Evolutionary conservation across 2,888 invertebrate genomes (phyloP).

Genomic region (Podotricha telesiphe): DNA sequence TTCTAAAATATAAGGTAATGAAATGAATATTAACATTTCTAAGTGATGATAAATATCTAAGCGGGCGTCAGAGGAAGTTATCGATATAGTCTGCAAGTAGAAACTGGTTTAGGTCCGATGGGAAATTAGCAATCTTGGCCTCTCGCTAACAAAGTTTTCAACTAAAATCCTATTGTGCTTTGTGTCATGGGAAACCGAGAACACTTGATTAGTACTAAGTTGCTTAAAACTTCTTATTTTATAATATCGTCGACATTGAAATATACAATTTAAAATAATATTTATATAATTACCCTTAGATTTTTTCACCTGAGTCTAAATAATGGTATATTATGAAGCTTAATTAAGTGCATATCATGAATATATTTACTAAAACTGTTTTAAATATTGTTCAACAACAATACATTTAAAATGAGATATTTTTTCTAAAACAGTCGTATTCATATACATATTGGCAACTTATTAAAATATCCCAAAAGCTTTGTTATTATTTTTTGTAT

Average conservation of each 20-base stretch:
- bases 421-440: too few relatives aligned
- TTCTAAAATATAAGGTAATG: neutral
- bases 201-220: conserved; percentile 67
- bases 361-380: too few relatives aligned
- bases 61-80: conserved; percentile 70
- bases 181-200: conserved; percentile 65
- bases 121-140: conserved; percentile 82
- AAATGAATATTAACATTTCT: conserved; percentile 42
- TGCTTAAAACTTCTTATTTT: conserved; percentile 14
- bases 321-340: too few relatives aligned
- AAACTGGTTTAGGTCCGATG: conserved; percentile 75
- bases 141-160: conserved; percentile 80
- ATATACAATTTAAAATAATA: too few relatives aligned
- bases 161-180: conserved; percentile 80
- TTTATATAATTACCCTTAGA: too few relatives aligned
- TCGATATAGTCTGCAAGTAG: conserved; percentile 78
- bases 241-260: conserved; percentile 1
- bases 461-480: too few relatives aligned
- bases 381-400: too few relatives aligned
- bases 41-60: conserved; percentile 61
- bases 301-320: too few relatives aligned
- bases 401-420: too few relatives aligned
- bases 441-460: too few relatives aligned
- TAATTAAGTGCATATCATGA: too few relatives aligned
- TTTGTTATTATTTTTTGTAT: too few relatives aligned